Conservation (phyloP, 2,113 vertebrate genomes). For the Equus quagga region DNA sequence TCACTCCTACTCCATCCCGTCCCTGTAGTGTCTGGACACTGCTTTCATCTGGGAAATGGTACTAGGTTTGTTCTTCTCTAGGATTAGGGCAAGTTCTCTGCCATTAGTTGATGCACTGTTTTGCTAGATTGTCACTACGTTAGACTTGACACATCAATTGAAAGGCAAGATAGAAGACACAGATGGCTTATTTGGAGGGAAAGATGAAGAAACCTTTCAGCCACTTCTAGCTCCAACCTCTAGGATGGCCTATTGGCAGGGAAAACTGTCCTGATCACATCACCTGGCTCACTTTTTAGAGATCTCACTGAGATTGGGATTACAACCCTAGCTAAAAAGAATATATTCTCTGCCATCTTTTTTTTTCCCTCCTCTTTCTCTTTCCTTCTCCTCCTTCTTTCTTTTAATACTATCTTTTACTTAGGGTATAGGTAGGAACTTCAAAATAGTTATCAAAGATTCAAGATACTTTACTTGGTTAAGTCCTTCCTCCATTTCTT, state of each 20-base stretch:
- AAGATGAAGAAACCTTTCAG: neutral
- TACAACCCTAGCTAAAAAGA: neutral
- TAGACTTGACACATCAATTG: neutral
- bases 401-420: neutral
- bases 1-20: neutral
- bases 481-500: neutral
- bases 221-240: neutral
- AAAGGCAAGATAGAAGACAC: neutral
- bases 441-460: neutral
- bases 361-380: neutral
- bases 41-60: neutral
- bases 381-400: neutral
- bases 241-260: neutral
- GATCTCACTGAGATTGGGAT: neutral
- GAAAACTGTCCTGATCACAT: neutral
- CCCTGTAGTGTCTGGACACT: too few species aligned
- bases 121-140: neutral
- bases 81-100: neutral
- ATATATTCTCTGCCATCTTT: neutral
- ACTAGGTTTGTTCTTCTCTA: neutral
- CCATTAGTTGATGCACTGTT: neutral
- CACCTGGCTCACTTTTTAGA: neutral
- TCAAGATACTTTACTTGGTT: neutral
- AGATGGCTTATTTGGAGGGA: neutral
- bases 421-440: neutral